Base-by-base conservation (phyloP, 2,113 vertebrate species). In the Boleophthalmus pectinirostris region DNA sequence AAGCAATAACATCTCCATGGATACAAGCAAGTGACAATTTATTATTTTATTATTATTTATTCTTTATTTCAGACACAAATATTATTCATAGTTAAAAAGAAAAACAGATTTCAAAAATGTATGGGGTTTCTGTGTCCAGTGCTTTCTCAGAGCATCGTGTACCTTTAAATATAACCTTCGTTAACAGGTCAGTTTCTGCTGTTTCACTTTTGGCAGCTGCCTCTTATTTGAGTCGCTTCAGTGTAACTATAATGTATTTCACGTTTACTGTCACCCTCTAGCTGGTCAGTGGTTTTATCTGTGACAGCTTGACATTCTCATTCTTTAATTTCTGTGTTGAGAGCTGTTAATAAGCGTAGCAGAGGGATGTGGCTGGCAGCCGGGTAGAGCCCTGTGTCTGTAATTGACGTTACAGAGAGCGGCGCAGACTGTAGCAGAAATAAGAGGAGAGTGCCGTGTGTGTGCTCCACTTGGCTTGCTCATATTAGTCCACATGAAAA, bases 401-500 rank as follows among this genome's bases (percentile, higher is more conserved):
- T 81, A 82, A 85, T 67, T 84, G 85, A 77, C 46, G 38, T 56
- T 14, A 63, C 69, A 58, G 38, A 69, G n/a, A 79, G 29, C 72
- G 23, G 72, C 18, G 23, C 33, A 25, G 72, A 60, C 74, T 33
- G 38, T 66, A 79, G 69, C 66, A 70, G 64, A 73, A 78, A 69
- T 77, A 68, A 73, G 66, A 83, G 72, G 56, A 72, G 80, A 81
- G 70, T 56, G 69, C 75, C 79, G 66, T 25, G 58, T 70, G 68
- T 69, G 24, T 13, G 15, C 60, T 69, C 58, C 4, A 29, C 69
- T 82, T 74, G 68, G 72, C 73, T 71, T 70, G 38, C 56, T 58
- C 69, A 66, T 71, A 63, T 79, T n/a, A 54, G 20, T 54, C 65
- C 43, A 15, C 79, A 86, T 82, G 85, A 84, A 76, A 25, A 85